These are phyloP conservation scores for Bombus turneri DNA, from an alignment of 1,140 invertebrate species.

Conservation along the genomic window DNA sequence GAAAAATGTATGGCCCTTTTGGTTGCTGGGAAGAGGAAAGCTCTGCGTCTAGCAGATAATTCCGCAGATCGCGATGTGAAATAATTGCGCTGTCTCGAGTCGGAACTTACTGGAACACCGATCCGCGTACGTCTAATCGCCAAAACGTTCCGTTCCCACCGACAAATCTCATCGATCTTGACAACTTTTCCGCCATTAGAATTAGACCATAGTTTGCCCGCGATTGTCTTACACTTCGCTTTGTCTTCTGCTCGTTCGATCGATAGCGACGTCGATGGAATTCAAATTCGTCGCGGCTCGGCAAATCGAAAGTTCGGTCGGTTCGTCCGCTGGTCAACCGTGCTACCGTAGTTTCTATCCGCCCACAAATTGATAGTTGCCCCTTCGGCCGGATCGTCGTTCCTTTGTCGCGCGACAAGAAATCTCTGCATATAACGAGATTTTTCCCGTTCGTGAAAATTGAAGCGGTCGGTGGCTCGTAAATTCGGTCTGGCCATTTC, in stretches of 20 bases:
- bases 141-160: no score
- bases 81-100: not conserved
- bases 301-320: not conserved
- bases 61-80: not conserved
- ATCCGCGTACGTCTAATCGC: no score
- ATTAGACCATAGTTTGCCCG: not conserved
- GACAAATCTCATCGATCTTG: not conserved
- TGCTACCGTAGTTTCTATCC: not conserved
- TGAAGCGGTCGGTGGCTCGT: not conserved
- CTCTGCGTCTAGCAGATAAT: not conserved
- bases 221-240: not conserved
- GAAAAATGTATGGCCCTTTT: conserved; percentile 29
- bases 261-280: not conserved
- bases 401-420: not conserved
- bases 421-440: not conserved
- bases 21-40: not conserved
- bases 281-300: not conserved
- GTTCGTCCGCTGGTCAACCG: not conserved
- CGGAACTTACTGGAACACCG: no score
- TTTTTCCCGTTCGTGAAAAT: not conserved
- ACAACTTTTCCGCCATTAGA: not conserved
- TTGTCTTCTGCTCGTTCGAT: not conserved
- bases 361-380: not conserved
- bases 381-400: not conserved
- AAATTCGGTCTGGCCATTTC: not conserved